Conservation (phyloP, 92 coral and sea anemone genomes). For the Epizoanthus ramosus region DNA sequence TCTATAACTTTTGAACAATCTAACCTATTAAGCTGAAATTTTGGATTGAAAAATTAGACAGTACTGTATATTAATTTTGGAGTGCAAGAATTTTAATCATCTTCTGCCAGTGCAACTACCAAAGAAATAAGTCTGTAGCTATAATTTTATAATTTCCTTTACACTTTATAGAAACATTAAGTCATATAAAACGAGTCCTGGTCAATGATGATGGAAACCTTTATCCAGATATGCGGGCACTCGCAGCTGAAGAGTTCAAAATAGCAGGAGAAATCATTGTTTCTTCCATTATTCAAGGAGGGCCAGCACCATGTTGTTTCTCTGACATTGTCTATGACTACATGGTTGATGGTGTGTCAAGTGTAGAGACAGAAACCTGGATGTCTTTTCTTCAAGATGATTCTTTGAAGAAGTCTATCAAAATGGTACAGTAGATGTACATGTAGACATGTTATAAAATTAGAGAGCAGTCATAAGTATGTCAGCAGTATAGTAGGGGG, state of each 20-base stretch:
- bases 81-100: too few relatives aligned
- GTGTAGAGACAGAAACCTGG: conserved; percentile 54
- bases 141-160: too few relatives aligned
- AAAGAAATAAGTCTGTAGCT: too few relatives aligned
- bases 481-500: too few relatives aligned
- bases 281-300: conserved; percentile 64
- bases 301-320: conserved; percentile 72
- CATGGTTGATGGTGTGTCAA: conserved; percentile 65
- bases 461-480: conserved; percentile 1
- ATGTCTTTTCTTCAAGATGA: conserved; percentile 53
- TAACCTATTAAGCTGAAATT: too few relatives aligned
- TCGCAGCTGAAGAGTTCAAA: conserved; percentile 67
- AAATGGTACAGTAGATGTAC: conserved; percentile 60
- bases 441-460: conserved; percentile 15
- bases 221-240: conserved; percentile 60
- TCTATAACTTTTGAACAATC: too few relatives aligned
- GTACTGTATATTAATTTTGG: too few relatives aligned
- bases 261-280: conserved; percentile 66
- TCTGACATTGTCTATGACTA: conserved; percentile 57
- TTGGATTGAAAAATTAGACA: too few relatives aligned
- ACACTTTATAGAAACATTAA: conserved; percentile 57
- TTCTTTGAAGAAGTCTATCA: conserved; percentile 43
- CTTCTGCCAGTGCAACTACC: too few relatives aligned
- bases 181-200: conserved; percentile 57
- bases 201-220: conserved; percentile 68